phyloP scores from a whole-genome alignment of 2,797 vertebrate species.

The Alcedo quadribrachys region DNA sequence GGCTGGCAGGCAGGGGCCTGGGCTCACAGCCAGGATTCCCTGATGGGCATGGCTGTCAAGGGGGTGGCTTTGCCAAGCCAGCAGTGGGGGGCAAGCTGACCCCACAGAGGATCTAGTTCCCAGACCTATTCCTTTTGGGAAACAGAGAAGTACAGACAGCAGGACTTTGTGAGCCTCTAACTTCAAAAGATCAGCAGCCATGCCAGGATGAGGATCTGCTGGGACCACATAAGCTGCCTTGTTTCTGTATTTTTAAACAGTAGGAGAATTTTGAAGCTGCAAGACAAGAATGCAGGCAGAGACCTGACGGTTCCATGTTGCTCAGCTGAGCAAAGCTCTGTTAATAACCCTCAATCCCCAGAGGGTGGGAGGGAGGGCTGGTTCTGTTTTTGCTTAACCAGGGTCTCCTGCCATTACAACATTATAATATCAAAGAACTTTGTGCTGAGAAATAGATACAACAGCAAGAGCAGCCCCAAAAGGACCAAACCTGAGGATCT shows the following conservation, averaged over 20 bases:
- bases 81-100: neutral
- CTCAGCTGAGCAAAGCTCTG: constrained; percentile 50
- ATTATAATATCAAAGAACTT: constrained; percentile 55
- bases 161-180: neutral
- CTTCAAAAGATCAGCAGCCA: neutral
- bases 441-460: neutral
- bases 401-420: constrained; percentile 39
- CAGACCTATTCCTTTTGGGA: neutral
- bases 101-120: neutral
- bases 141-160: neutral
- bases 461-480: constrained; percentile 3
- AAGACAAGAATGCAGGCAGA: constrained; percentile 54
- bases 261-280: constrained; percentile 24
- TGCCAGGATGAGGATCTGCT: neutral
- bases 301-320: neutral
- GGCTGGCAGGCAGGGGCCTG: neutral
- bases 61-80: neutral
- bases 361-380: constrained; percentile 20
- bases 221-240: neutral
- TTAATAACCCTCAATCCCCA: constrained; percentile 54
- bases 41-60: neutral
- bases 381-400: constrained; percentile 53
- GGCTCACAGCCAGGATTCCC: neutral
- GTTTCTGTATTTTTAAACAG: neutral
- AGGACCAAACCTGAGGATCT: neutral